Percentiles rank a stretch among this genome's conserved stretches.
phyloP scores from a whole-genome alignment of 2,113 vertebrate genomes.

The Tapirus terrestris region DNA sequence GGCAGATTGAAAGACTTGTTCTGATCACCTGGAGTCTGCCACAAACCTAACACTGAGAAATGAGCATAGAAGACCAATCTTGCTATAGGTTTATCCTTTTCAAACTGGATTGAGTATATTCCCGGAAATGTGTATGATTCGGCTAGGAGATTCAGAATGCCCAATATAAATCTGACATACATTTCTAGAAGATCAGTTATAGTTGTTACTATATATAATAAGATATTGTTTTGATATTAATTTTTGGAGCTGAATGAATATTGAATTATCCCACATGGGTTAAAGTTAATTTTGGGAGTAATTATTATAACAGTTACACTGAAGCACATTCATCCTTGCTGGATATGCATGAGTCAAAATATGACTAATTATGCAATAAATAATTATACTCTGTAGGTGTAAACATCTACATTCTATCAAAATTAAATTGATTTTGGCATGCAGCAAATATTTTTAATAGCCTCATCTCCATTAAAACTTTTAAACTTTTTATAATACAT shows the following conservation, averaged over 20 bases:
- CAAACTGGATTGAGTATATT: not conserved
- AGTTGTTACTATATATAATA: not conserved
- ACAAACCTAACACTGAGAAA: not conserved
- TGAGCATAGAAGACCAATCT: not conserved
- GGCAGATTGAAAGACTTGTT: not conserved
- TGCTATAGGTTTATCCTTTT: not conserved
- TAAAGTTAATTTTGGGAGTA: not conserved
- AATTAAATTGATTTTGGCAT: not conserved
- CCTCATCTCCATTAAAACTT: not conserved
- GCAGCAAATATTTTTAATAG: not conserved
- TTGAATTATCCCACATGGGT: not conserved
- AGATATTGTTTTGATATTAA: conserved; percentile 5
- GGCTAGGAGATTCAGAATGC: not conserved
- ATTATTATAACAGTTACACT: not conserved
- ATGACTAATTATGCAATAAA: not conserved
- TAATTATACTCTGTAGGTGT: not conserved
- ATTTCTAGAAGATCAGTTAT: not conserved
- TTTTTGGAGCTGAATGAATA: not conserved
- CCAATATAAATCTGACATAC: not conserved
- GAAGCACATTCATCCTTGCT: not conserved
- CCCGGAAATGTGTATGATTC: not conserved
- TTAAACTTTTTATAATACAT: not conserved
- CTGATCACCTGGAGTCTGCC: not conserved
- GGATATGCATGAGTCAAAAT: not conserved
- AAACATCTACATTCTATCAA: not conserved